These are phyloP conservation scores for Phyllostomus discolor DNA, from an alignment of 2,113 vertebrate species.

Conservation along the genomic window DNA sequence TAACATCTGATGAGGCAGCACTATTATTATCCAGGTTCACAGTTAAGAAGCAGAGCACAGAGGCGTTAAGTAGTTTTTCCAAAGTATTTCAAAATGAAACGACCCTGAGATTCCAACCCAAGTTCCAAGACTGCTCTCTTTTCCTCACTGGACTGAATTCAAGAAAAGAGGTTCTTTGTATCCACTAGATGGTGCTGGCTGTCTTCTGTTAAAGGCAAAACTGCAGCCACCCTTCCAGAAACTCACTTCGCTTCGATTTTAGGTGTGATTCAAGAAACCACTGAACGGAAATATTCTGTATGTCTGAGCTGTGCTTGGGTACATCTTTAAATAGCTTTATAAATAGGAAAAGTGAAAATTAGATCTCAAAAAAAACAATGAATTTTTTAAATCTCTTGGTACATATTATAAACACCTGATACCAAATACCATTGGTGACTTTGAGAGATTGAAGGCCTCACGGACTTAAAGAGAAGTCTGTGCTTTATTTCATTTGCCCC, in stretches of 20 bases:
- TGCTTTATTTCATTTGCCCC: background rate
- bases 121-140: background rate
- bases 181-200: conserved; percentile 70
- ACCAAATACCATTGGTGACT: background rate
- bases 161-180: background rate
- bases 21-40: background rate
- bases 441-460: background rate
- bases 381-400: background rate
- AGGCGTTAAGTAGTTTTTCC: background rate
- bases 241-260: background rate
- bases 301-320: background rate
- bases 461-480: background rate
- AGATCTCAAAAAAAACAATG: background rate
- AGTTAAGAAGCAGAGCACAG: background rate
- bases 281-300: background rate
- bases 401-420: background rate
- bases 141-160: background rate
- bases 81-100: background rate
- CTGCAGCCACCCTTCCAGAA: background rate
- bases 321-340: conserved; percentile 25
- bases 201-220: conserved; percentile 13
- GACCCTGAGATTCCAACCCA: background rate
- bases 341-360: conserved; percentile 4
- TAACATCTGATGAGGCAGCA: background rate
- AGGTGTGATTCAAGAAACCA: background rate